These are phyloP conservation scores for Temnothorax rugatulus DNA, from an alignment of 2,888 invertebrate genomes.

Conservation along the genomic window DNA sequence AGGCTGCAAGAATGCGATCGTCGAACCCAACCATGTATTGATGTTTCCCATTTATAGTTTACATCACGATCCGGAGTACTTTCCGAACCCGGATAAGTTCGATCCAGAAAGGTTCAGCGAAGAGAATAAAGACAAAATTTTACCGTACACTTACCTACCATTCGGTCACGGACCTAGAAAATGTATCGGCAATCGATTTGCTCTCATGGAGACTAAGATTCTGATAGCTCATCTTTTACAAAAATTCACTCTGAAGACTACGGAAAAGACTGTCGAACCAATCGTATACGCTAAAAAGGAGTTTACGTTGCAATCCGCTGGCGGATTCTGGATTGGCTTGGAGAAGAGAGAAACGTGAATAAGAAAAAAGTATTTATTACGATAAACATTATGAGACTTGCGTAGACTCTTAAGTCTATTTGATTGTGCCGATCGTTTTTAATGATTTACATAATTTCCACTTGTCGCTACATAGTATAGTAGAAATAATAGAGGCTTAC, in stretches of 20 bases:
- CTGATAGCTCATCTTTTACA: background rate
- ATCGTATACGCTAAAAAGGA: background rate
- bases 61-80: constrained; percentile 60
- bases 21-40: no score
- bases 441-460: background rate
- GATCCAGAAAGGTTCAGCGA: constrained; percentile 47
- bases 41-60: constrained; percentile 60
- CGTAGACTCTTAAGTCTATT: background rate
- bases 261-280: no score
- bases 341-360: background rate
- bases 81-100: constrained; percentile 76
- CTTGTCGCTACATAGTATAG: background rate
- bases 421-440: background rate
- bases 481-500: no score
- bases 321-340: background rate
- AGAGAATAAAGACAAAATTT: constrained; percentile 72
- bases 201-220: background rate
- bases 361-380: background rate
- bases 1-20: background rate
- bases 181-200: background rate
- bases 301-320: background rate
- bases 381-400: background rate
- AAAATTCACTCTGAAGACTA: no score
- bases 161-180: no score
- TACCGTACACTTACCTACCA: constrained; percentile 61